Conservation (phyloP, 2,113 vertebrate genomes). For the Pandion haliaetus region DNA sequence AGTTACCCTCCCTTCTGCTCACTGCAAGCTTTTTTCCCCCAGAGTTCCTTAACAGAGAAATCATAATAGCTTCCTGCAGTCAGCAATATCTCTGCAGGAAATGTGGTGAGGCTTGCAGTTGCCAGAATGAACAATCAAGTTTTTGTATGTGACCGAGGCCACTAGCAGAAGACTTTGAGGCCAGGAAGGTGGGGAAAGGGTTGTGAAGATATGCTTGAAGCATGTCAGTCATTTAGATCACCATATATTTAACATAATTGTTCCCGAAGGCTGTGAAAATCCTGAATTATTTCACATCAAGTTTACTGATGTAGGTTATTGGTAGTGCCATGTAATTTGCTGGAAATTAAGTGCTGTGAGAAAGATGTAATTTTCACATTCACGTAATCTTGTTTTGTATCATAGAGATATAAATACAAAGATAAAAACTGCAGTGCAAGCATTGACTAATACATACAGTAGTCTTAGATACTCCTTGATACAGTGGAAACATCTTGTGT, state of each 20-base stretch:
- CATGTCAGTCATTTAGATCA: not conserved
- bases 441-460: not conserved
- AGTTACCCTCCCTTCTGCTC: not conserved
- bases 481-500: not conserved
- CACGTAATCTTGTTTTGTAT: not conserved
- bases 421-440: not conserved
- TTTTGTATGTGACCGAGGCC: not conserved
- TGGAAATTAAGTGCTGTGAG: not conserved
- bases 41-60: not conserved
- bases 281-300: not conserved
- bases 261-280: not conserved
- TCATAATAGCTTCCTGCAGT: not conserved
- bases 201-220: not conserved
- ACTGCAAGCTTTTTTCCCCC: not conserved
- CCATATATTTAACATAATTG: not conserved
- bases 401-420: not conserved
- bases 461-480: not conserved
- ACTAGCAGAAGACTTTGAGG: not conserved
- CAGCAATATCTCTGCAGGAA: not conserved
- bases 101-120: not conserved
- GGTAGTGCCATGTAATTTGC: not conserved
- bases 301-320: not conserved
- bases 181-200: not conserved
- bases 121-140: not conserved
- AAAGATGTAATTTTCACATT: not conserved